Base-by-base conservation (phyloP, 2,113 vertebrate species). In the Pygoscelis antarcticus region DNA sequence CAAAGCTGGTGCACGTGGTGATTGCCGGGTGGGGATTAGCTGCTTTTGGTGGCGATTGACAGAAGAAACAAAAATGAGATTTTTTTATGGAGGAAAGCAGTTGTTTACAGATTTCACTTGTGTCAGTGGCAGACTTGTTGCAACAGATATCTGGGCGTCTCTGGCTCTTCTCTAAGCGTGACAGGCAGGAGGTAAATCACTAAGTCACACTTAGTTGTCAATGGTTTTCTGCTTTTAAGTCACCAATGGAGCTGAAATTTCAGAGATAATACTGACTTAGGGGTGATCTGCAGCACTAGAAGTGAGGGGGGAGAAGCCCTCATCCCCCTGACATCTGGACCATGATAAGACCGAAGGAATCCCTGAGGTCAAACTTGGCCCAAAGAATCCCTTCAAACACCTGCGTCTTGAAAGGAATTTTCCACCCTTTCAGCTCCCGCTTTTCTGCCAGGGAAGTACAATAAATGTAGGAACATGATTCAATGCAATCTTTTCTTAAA, bases 331-430 rank as follows among this genome's bases (percentile, higher is more conserved):
- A 96, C 89, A 76, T 94, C 77, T 95, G 93, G 65, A 78, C 47
- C 5, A 0, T 51, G 95, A 97, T 95, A 96, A 96, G 77, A 91
- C 70, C 0, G 2, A 92, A 96, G 46, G 78, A 96, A 96, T 96
- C 93, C 91, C 87, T 87, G 89, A 92, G 89, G 89, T 92, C 89
- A 95, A 92, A 84, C 72, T 96, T 95, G 93, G 94, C 83, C 80
- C 87, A 62, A 80, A 95, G 57, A 70, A 72, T 89, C 87, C 58
- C 49, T 91, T 95, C 70, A 82, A 72, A 95, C 93, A 97, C 93
- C 95, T 96, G 94, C 26, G 1, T 87, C 78, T 93, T 93, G 58
- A 95, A 96, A 96, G 81, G 91, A 97, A 95, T 96, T 97, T 97
- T 97, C 96, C 93, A 89, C 92, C 91, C 46, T 95, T 97, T 96